Evolutionary conservation across 2,113 vertebrate genomes (phyloP).

Genomic region (Egretta garzetta): DNA sequence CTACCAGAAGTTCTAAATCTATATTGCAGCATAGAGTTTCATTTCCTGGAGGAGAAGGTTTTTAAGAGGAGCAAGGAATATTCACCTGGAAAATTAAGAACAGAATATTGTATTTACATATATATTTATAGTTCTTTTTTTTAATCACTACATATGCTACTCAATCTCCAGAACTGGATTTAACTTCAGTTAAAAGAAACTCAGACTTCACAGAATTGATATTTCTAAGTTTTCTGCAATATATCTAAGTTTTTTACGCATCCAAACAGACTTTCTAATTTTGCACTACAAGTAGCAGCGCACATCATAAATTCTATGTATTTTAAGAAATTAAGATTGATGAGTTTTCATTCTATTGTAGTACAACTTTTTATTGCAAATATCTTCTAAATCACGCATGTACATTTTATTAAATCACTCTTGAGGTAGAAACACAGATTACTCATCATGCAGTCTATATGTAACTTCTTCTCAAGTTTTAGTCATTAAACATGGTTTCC

Average conservation of each 20-base stretch:
- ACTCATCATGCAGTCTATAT: not conserved
- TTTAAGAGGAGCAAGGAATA: not conserved
- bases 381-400: not conserved
- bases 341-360: not conserved
- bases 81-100: not conserved
- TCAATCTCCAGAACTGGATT: not conserved
- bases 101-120: not conserved
- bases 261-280: not conserved
- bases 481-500: not conserved
- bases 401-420: not conserved
- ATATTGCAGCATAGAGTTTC: not conserved
- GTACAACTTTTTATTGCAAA: not conserved
- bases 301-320: not conserved
- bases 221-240: not conserved
- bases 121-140: not conserved
- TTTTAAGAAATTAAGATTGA: not conserved
- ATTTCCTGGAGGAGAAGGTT: not conserved
- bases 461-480: not conserved
- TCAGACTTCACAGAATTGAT: not conserved
- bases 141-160: not conserved
- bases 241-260: not conserved
- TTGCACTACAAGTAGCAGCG: not conserved
- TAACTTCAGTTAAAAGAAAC: not conserved
- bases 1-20: not conserved
- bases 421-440: not conserved